These are phyloP conservation scores for Arbacia lixula DNA, from an alignment of 53 echinoderm and acorn worm species.

Conservation along the genomic window DNA sequence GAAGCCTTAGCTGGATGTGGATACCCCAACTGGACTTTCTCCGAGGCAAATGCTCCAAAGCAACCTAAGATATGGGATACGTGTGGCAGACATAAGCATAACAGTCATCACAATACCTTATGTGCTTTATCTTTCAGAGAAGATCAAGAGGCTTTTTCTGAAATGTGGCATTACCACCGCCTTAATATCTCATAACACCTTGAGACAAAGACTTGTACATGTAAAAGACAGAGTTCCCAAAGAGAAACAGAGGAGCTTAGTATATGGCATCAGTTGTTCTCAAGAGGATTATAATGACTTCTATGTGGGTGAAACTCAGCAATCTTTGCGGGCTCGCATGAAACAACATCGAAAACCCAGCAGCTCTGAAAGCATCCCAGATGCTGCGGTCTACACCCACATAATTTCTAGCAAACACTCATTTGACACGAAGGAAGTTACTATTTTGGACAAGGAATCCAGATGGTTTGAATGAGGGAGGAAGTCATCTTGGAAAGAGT, in stretches of 20 bases:
- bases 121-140: neutral
- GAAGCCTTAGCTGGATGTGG: neutral
- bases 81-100: neutral
- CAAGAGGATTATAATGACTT: too few species aligned
- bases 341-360: neutral
- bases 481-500: conserved; percentile 30
- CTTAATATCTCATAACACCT: neutral
- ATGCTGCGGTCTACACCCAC: neutral
- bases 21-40: neutral
- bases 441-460: neutral
- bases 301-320: conserved; percentile 10
- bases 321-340: conserved; percentile 8
- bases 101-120: neutral
- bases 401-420: too few species aligned
- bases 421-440: neutral
- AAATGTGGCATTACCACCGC: neutral
- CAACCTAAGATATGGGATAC: neutral
- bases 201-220: too few species aligned
- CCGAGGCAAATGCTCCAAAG: neutral
- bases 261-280: too few species aligned
- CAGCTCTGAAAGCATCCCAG: too few species aligned
- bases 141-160: neutral
- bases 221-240: too few species aligned
- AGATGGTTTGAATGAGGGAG: neutral
- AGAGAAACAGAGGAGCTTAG: too few species aligned